Percentiles rank a stretch among this genome's conserved stretches.
phyloP scores from a whole-genome alignment of 2,113 vertebrate species.

The Cephalopholis sonnerati region DNA sequence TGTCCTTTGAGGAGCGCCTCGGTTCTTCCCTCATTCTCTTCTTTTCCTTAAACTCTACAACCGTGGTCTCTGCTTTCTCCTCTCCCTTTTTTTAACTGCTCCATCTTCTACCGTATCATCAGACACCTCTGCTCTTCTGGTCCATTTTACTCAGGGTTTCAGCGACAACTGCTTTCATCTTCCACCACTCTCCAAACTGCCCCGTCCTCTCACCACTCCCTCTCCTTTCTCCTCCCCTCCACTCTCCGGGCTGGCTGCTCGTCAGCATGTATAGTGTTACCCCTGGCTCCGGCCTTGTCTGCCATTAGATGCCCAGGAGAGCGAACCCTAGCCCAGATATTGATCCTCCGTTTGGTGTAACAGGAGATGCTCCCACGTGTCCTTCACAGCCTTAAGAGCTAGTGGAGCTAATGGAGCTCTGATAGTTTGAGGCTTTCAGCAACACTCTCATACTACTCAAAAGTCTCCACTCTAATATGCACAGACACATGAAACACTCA shows the following conservation, averaged over 20 bases:
- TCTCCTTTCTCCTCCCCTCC: slow-evolving; percentile 48
- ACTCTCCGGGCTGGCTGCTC: slow-evolving; percentile 70
- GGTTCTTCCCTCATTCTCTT: slow-evolving; percentile 5
- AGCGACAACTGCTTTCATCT: slow-evolving; percentile 64
- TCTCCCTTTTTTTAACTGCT: slow-evolving; percentile 35
- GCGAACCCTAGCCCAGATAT: slow-evolving; percentile 96
- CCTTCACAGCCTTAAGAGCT: slow-evolving; percentile 81
- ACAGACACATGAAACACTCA: slow-evolving; percentile 45
- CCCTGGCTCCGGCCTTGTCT: slow-evolving; percentile 91
- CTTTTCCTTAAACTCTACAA: neutral
- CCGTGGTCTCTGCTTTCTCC: neutral
- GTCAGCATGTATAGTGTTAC: slow-evolving; percentile 97
- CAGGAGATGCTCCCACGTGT: slow-evolving; percentile 87
- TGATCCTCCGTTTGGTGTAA: slow-evolving; percentile 94
- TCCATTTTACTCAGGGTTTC: slow-evolving; percentile 46
- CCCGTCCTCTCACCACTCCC: slow-evolving; percentile 82
- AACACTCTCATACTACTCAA: slow-evolving; percentile 49
- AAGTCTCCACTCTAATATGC: slow-evolving; percentile 52
- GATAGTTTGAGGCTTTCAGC: slow-evolving; percentile 72
- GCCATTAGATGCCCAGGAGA: slow-evolving; percentile 97
- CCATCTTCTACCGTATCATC: slow-evolving; percentile 50
- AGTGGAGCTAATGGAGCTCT: slow-evolving; percentile 82
- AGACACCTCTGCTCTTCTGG: neutral
- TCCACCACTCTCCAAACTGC: slow-evolving; percentile 52
- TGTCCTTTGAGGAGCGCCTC: slow-evolving; percentile 20